Conservation (phyloP, 2,113 vertebrate genomes). For the Micronisus gabar region DNA sequence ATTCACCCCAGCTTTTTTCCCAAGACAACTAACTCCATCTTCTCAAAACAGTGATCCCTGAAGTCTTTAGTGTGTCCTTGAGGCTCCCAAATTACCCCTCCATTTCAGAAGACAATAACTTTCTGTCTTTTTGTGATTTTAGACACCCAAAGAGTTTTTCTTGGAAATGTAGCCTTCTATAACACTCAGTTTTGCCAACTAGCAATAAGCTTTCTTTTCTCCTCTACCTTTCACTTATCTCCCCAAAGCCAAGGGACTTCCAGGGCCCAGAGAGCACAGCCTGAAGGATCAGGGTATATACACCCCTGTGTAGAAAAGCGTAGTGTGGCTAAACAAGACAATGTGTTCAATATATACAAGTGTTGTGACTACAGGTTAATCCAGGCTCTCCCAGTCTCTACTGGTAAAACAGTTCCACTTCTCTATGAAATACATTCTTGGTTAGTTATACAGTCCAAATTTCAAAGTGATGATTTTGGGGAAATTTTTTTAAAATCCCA, state of each 20-base stretch:
- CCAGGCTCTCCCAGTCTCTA: neutral
- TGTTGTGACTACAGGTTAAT: neutral
- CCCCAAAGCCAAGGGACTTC: neutral
- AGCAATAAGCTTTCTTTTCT: neutral
- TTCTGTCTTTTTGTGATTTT: neutral
- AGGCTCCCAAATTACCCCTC: neutral
- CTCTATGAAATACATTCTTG: neutral
- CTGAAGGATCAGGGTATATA: neutral
- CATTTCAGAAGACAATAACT: neutral
- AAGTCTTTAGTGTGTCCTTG: neutral
- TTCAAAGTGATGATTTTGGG: neutral
- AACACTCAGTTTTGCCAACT: neutral
- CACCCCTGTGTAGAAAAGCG: neutral
- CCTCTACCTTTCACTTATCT: neutral
- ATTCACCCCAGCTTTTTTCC: neutral
- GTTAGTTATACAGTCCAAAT: neutral
- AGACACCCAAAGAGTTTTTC: neutral
- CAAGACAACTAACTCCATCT: neutral
- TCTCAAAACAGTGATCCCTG: neutral
- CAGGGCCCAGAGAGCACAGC: neutral
- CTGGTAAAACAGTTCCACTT: neutral
- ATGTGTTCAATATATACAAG: neutral
- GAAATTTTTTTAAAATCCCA: neutral
- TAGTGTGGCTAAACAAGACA: neutral
- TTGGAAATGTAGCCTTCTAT: neutral